Conservation (phyloP, 2,797 vertebrate genomes). For the Agapornis canus region DNA sequence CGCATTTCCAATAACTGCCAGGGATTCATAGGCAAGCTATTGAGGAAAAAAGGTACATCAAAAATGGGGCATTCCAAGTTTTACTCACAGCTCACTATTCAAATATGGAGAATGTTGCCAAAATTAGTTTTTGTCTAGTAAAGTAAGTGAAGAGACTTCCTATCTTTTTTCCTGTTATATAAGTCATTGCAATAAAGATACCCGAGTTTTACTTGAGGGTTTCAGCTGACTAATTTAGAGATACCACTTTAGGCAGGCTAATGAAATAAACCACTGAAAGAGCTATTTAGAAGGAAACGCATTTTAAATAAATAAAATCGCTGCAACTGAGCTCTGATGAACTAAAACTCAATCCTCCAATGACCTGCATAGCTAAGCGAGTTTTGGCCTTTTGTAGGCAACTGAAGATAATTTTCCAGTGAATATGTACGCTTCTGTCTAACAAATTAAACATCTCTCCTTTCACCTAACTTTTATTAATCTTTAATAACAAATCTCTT, state of each 20-base stretch:
- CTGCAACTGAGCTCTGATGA: neutral
- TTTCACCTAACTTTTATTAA: neutral
- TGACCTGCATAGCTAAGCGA: neutral
- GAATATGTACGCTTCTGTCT: neutral
- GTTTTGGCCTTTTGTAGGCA: neutral
- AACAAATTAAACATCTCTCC: neutral
- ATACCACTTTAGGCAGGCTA: neutral
- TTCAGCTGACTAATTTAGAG: neutral
- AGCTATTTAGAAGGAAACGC: neutral
- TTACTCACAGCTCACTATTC: neutral
- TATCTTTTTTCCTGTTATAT: neutral
- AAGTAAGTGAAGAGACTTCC: neutral
- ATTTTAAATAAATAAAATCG: neutral
- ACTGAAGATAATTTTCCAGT: neutral
- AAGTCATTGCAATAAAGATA: neutral
- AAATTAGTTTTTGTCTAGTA: neutral
- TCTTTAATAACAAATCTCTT: neutral
- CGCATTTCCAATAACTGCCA: slow-evolving; percentile 94
- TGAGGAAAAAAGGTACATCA: neutral
- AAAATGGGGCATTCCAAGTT: neutral
- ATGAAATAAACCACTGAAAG: neutral
- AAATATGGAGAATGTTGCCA: neutral
- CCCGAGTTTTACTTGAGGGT: neutral
- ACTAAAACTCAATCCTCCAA: neutral
- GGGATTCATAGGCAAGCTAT: slow-evolving; percentile 95